Conservation (phyloP, 2,113 vertebrate species). For the Neodon shergylaensis region DNA sequence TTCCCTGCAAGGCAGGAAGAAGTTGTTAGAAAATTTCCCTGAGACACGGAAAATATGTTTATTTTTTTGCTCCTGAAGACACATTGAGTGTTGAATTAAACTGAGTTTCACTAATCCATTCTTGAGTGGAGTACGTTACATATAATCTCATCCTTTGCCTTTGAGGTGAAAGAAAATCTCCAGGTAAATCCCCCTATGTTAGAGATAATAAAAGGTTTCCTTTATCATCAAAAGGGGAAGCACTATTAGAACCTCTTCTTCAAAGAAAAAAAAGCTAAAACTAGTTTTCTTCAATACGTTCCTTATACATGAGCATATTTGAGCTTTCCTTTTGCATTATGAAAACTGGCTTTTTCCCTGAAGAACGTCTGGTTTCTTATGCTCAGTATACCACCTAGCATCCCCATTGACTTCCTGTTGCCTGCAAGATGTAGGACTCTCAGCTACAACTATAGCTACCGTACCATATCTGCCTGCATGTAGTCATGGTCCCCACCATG, state of each 20-base stretch:
- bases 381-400: too few species aligned
- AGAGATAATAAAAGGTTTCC: constrained; percentile 60
- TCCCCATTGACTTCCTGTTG: background rate
- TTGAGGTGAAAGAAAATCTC: constrained; percentile 59
- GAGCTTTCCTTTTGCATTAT: constrained; percentile 49
- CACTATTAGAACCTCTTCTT: constrained; percentile 9
- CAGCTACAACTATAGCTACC: background rate
- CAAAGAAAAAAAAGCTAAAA: constrained; percentile 48
- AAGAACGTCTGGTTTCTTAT: background rate
- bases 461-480: background rate
- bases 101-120: constrained; percentile 29
- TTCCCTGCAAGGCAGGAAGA: background rate
- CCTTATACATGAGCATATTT: constrained; percentile 6
- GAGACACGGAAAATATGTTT: background rate
- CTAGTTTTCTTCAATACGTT: constrained; percentile 7
- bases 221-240: constrained; percentile 58
- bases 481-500: background rate
- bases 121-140: constrained; percentile 50
- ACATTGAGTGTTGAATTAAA: background rate
- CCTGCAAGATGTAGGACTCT: background rate
- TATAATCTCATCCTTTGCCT: constrained; percentile 35
- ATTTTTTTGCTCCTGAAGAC: background rate
- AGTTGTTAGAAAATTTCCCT: background rate
- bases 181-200: constrained; percentile 57
- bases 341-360: background rate